Percentiles rank a stretch among this genome's conserved stretches.
Conservation (phyloP, 2,888 invertebrate genomes). For the Petrophora chlorosata region DNA sequence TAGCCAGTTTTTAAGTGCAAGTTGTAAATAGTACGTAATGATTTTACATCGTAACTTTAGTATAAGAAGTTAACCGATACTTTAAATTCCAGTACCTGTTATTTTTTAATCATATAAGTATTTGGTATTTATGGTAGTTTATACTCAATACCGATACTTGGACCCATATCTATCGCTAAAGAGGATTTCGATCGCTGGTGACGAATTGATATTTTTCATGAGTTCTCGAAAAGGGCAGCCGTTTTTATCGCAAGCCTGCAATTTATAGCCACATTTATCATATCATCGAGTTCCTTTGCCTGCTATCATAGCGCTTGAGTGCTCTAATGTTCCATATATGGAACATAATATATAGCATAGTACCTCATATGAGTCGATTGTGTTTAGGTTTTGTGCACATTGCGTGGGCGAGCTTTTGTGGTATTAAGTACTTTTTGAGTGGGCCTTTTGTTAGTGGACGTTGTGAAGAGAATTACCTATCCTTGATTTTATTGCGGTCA, state of each 20-base stretch:
- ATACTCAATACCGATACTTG: neutral
- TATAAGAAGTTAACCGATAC: neutral
- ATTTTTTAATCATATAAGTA: neutral
- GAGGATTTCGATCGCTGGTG: slow-evolving; percentile 49
- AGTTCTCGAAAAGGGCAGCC: slow-evolving; percentile 61
- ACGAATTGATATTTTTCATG: slow-evolving; percentile 76
- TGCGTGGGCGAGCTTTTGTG: too few relatives aligned
- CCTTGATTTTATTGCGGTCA: too few relatives aligned
- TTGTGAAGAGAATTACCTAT: too few relatives aligned
- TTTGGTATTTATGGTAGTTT: too few relatives aligned
- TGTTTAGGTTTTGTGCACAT: too few relatives aligned
- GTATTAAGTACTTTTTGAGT: too few relatives aligned
- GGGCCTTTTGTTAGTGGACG: too few relatives aligned
- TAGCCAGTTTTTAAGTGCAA: too few relatives aligned
- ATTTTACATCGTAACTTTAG: too few relatives aligned
- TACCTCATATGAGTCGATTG: too few relatives aligned
- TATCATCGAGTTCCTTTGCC: slow-evolving; percentile 62
- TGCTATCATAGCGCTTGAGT: slow-evolving; percentile 42
- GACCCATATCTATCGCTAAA: slow-evolving; percentile 6
- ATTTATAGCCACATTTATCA: slow-evolving; percentile 75
- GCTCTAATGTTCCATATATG: slow-evolving; percentile 38
- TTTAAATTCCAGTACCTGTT: neutral
- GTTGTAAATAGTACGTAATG: too few relatives aligned
- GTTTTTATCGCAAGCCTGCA: slow-evolving; percentile 70
- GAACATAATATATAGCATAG: too few relatives aligned